Conservation (phyloP, 1,140 invertebrate species). For the fruit fly (Drosophila melanogaster) region Release_6_plus_ISO1_MT NC_004354.4:3900001-3900500, state of each 20-base stretch:
- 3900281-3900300: neutral
- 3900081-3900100: conserved; percentile 4
- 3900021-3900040: conserved; percentile 4
- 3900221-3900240: conserved; percentile 14
- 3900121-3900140: neutral
- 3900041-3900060: conserved; percentile 1
- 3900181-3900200: conserved; percentile 9
- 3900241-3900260: neutral
- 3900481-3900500: no score
- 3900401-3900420: no score
- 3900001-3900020: neutral
- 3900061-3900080: conserved; percentile 15
- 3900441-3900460: no score
- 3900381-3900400: neutral
- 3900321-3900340: neutral
- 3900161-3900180: neutral
- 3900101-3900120: neutral
- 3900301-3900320: neutral
- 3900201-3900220: conserved; percentile 13
- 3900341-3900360: neutral
- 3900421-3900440: no score
- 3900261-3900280: neutral
- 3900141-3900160: conserved; percentile 12
- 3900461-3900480: no score
- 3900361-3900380: neutral